Conservation (phyloP, 2,888 invertebrate genomes). For the Sphecodes monilicornis region DNA sequence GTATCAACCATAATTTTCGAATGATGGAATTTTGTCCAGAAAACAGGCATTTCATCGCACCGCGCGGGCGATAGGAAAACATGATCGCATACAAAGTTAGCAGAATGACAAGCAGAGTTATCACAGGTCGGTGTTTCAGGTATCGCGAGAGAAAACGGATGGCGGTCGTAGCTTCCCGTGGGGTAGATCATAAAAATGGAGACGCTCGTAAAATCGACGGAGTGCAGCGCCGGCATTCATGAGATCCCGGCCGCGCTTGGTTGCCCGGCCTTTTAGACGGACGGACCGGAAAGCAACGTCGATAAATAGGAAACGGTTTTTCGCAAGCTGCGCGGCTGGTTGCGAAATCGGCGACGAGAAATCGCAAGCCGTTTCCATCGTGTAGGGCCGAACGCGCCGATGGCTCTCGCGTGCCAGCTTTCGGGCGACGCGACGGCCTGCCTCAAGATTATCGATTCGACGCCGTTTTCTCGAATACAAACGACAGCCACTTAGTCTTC, state of each 20-base stretch:
- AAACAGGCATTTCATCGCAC: too few species aligned
- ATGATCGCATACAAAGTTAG: not conserved
- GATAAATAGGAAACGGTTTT: slow-evolving; percentile 54
- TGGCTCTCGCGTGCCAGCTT: slow-evolving; percentile 50
- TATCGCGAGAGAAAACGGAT: slow-evolving; percentile 43
- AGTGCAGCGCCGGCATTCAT: slow-evolving; percentile 41
- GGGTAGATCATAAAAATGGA: slow-evolving; percentile 67
- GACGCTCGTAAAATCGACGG: slow-evolving; percentile 67
- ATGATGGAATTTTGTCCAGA: not conserved
- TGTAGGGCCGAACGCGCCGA: not conserved
- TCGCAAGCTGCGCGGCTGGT: slow-evolving; percentile 15
- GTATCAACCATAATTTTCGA: too few species aligned
- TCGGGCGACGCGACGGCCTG: slow-evolving; percentile 36
- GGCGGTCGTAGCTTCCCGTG: slow-evolving; percentile 54
- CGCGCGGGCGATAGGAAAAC: not conserved
- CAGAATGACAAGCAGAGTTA: slow-evolving; percentile 27
- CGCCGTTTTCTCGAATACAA: slow-evolving; percentile 51
- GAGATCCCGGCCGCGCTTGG: slow-evolving; percentile 21
- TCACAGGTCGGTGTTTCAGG: slow-evolving; percentile 53
- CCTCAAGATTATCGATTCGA: slow-evolving; percentile 58
- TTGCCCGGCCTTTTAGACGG: slow-evolving; percentile 26
- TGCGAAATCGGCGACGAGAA: slow-evolving; percentile 39
- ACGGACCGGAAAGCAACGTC: slow-evolving; percentile 37
- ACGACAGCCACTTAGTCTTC: slow-evolving; percentile 56
- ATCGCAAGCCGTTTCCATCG: slow-evolving; percentile 17